Percentiles rank a stretch among this genome's conserved stretches.
Conservation (phyloP, 1,140 invertebrate species). For the Trichonephila clavipes region DNA sequence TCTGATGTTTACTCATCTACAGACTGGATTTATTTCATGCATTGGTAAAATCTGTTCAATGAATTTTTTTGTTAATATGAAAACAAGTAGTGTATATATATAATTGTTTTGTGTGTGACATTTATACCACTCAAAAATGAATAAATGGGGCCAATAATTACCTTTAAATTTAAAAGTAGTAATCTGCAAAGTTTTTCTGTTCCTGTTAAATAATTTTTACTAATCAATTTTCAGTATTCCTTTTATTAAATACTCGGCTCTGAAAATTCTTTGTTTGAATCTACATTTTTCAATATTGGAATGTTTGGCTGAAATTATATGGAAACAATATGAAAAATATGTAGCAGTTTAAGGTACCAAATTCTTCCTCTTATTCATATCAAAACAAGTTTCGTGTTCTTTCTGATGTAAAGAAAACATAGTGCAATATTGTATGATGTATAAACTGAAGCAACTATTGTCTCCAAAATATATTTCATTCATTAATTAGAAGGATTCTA, state of each 20-base stretch:
- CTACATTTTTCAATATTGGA: not conserved
- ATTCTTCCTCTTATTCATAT: conserved; percentile 6
- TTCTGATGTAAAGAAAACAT: not conserved
- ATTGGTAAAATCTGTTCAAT: not conserved
- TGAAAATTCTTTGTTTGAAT: too few relatives aligned
- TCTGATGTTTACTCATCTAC: not conserved
- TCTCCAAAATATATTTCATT: not conserved
- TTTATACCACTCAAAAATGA: not conserved
- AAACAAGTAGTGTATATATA: not conserved
- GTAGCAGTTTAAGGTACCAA: not conserved
- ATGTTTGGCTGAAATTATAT: too few relatives aligned
- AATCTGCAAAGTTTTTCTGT: not conserved
- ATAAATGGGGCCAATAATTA: not conserved
- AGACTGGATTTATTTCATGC: not conserved
- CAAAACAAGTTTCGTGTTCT: not conserved
- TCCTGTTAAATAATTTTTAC: too few relatives aligned
- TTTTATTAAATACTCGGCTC: too few relatives aligned
- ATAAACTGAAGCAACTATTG: not conserved
- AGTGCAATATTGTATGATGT: conserved; percentile 8
- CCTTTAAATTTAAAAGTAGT: not conserved
- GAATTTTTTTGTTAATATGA: too few relatives aligned
- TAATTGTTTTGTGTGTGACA: not conserved
- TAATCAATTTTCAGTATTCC: too few relatives aligned
- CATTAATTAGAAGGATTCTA: not conserved
- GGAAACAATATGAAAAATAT: not conserved